These are phyloP conservation scores for Acromyrmex charruanus DNA, from an alignment of 1,140 invertebrate genomes.

Conservation along the genomic window DNA sequence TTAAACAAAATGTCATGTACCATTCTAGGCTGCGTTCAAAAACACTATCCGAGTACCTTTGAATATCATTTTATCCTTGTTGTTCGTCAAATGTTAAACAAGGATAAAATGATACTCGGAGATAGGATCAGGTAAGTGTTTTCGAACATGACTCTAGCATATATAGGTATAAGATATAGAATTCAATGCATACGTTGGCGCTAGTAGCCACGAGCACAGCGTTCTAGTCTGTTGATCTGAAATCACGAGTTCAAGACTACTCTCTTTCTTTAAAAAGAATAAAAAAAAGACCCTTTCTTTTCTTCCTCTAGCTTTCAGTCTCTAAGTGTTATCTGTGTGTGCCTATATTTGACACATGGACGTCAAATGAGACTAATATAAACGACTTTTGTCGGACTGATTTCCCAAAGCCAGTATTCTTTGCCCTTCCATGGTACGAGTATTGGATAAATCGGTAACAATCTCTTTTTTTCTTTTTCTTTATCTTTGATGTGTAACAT, in stretches of 20 bases:
- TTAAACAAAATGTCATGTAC: not conserved
- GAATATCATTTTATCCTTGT: no score
- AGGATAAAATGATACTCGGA: no score
- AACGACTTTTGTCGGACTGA: slow-evolving; percentile 35
- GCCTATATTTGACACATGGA: slow-evolving; percentile 51
- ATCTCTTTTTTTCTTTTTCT: slow-evolving; percentile 17
- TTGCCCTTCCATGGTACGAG: slow-evolving; percentile 53
- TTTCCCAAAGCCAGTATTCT: slow-evolving; percentile 67
- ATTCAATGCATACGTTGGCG: no score
- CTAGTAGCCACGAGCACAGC: not conserved
- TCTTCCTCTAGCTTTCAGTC: slow-evolving; percentile 40
- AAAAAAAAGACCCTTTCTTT: not conserved
- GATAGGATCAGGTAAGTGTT: no score
- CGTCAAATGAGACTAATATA: slow-evolving; percentile 76
- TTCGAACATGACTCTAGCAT: no score
- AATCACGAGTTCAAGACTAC: slow-evolving; percentile 45
- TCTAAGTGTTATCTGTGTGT: slow-evolving; percentile 74
- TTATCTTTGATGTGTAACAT: not conserved
- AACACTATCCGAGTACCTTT: no score
- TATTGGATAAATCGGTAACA: slow-evolving; percentile 70
- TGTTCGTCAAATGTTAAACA: no score
- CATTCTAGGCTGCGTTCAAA: no score
- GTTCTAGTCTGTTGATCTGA: not conserved
- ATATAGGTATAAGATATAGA: no score
- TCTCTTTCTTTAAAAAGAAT: not conserved